A percentile compares a stretch with the other conserved stretches of the same genome.
These are phyloP conservation scores for Pollenia angustigena DNA, from an alignment of 2,888 invertebrate species.

Conservation along the genomic window DNA sequence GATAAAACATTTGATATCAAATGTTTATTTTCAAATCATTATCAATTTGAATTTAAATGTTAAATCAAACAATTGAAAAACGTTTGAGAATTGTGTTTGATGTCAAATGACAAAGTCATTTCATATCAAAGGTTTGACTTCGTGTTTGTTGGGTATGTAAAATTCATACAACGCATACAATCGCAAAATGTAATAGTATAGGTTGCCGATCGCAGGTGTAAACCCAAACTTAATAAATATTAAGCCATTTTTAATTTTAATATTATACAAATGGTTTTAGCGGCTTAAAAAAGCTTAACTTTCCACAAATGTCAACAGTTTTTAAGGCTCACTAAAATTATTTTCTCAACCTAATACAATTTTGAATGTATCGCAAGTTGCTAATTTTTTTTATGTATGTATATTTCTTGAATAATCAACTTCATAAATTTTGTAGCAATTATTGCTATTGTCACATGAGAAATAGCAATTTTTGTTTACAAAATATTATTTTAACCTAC, in stretches of 20 bases:
- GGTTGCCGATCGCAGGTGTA: too few relatives aligned
- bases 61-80: too few relatives aligned
- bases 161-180: too few relatives aligned
- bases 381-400: not conserved
- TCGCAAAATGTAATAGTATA: too few relatives aligned
- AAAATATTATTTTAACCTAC: conserved; percentile 55
- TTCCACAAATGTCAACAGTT: not conserved
- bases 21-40: too few relatives aligned
- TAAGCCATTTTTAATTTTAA: not conserved
- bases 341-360: not conserved
- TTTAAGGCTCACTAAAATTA: not conserved
- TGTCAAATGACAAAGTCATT: too few relatives aligned
- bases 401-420: conserved; percentile 25
- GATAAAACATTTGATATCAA: too few relatives aligned
- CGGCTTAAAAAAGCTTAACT: not conserved
- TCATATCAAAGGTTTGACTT: too few relatives aligned
- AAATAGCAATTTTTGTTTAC: conserved; percentile 59
- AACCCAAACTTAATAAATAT: too few relatives aligned
- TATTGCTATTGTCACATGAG: conserved; percentile 57
- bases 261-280: not conserved
- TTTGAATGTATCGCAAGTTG: not conserved
- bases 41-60: too few relatives aligned
- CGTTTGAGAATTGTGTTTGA: too few relatives aligned
- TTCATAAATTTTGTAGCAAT: conserved; percentile 60
- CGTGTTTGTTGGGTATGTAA: too few relatives aligned